Evolutionary conservation across 2,888 invertebrate species (phyloP), one percentile per base, ranked within the genome.

Genomic region (Parasteatoda lunata): DNA sequence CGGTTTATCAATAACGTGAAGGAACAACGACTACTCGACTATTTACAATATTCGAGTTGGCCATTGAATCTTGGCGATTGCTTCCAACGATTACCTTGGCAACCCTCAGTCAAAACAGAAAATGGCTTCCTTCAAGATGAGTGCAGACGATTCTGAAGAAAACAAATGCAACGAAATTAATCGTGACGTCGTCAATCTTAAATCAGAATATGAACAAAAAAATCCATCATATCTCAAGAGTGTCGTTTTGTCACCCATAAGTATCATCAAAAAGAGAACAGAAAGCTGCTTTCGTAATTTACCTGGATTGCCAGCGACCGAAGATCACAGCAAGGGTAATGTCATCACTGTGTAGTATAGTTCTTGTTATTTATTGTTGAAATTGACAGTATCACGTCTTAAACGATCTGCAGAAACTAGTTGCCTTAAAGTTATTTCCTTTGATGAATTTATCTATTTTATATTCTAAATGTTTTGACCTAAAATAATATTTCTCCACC

Each of bases 211-310:
- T 68, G 86, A 86, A 15, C 77, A 77, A 69, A 77, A 70, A 15
- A 82, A 82, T 82, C 30, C 68, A 77, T 77, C 69, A 9, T 72
- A 68, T 59, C 59, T 87, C 15, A 81, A 87, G 82, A 87, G 77
- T 87, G 81, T 87, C 11, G 81, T 82, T 77, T 68, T 87, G 54
- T 69, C 83, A 66, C 72, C 83, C 68, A 75, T 79, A 79, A 71
- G 79, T 15, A 66, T 78, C 54, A 68, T 88, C 54, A 88, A 89
- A 76, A 89, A 89, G 45, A 88, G 89, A 68, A 89, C 85, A 30
- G 87, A 88, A 59, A 84, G 89, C 52, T 89, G 88, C 48, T 88
- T 88, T 52, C 89, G 89, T 71, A 89, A 89, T 89, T 86, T 89
- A 77, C 89, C 89, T 73, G 89, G 89, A 69, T 84, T 89, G 75